Percentiles rank a stretch among this genome's conserved stretches.
Conservation (phyloP, 2,888 invertebrate species). For the Carabus problematicus region DNA sequence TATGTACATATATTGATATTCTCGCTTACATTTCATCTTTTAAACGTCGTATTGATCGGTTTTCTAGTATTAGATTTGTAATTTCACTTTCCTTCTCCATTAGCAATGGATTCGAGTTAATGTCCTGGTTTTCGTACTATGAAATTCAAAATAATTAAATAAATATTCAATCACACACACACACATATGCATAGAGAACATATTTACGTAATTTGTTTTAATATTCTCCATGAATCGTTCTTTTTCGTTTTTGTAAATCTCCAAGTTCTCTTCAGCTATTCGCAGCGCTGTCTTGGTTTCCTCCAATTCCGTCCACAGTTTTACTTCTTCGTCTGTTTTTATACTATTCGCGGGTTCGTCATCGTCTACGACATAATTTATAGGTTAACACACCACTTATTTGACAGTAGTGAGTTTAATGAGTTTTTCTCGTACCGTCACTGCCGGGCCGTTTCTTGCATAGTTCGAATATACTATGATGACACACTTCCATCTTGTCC, state of each 20-base stretch:
- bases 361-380: background rate
- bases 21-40: no score
- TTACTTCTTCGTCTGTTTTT: conserved; percentile 23
- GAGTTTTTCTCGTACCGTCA: no score
- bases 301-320: conserved; percentile 31
- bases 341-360: background rate
- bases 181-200: no score
- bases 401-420: background rate
- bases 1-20: no score
- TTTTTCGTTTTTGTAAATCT: conserved; percentile 29
- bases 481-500: conserved; percentile 2
- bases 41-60: no score
- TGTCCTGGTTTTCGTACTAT: no score
- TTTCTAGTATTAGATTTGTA: no score
- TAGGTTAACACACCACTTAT: background rate
- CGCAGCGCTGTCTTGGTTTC: conserved; percentile 19
- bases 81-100: no score
- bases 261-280: conserved; percentile 32
- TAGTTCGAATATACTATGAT: background rate
- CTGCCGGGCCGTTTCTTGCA: background rate
- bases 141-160: no score
- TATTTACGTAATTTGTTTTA: conserved; percentile 15
- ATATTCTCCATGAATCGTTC: conserved; percentile 32
- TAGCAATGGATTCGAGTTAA: no score
- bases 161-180: no score